Evolutionary conservation across 1,140 invertebrate species (phyloP).

Genomic region (Heliconius nattereri): DNA sequence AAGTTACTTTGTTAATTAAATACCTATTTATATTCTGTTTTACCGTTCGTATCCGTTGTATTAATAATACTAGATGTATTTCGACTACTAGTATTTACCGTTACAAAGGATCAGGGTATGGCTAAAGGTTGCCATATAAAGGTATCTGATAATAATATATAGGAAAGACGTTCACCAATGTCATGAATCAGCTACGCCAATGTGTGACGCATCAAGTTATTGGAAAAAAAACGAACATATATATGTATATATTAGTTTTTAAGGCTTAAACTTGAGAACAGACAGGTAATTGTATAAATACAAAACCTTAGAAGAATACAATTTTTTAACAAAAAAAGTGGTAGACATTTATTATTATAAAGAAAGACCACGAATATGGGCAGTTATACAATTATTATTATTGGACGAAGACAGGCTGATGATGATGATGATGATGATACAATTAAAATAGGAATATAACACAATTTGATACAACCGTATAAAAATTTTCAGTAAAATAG

Average conservation of each 20-base stretch:
- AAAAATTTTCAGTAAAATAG: too few relatives aligned
- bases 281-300: too few relatives aligned
- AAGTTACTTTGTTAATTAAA: neutral
- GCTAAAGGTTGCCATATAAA: conserved; percentile 32
- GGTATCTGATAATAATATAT: conserved; percentile 39
- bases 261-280: too few relatives aligned
- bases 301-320: neutral
- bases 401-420: too few relatives aligned
- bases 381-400: too few relatives aligned
- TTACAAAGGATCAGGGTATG: conserved; percentile 28
- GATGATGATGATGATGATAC: too few relatives aligned
- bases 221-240: conserved; percentile 28
- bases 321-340: neutral
- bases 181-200: conserved; percentile 40
- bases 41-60: neutral
- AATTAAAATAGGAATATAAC: too few relatives aligned
- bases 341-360: too few relatives aligned
- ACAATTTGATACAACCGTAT: too few relatives aligned
- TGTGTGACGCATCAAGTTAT: conserved; percentile 39
- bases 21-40: neutral
- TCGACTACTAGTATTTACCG: neutral
- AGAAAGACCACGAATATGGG: too few relatives aligned
- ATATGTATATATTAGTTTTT: neutral
- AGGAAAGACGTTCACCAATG: conserved; percentile 29
- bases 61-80: neutral